A percentile compares a stretch with the other conserved stretches of the same genome.
Conservation (phyloP, 2,888 invertebrate genomes). For the Hyalella azteca region DNA sequence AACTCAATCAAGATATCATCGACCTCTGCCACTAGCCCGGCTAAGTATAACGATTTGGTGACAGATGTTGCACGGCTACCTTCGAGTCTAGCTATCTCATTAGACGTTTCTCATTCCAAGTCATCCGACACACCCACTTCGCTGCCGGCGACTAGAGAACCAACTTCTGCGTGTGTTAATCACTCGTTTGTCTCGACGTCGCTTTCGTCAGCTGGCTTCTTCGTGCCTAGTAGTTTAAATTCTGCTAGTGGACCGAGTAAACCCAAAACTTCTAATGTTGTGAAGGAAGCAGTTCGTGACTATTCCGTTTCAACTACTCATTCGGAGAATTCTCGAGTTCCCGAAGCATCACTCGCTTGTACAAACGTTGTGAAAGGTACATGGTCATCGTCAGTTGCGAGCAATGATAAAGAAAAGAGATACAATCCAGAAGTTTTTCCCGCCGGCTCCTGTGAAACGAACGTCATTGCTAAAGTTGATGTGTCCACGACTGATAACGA, state of each 20-base stretch:
- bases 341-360: no score
- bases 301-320: background rate
- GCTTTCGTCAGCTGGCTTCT: slow-evolving; percentile 17
- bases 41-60: background rate
- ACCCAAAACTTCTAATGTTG: background rate
- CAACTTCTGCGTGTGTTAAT: background rate
- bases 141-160: background rate
- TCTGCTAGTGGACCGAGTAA: background rate
- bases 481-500: no score
- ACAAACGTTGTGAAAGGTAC: no score
- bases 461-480: no score
- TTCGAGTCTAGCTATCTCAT: background rate
- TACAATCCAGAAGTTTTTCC: no score
- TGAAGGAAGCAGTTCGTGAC: background rate
- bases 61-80: background rate
- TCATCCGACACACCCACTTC: background rate
- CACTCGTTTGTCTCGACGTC: slow-evolving; percentile 10
- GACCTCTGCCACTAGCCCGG: background rate
- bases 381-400: no score
- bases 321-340: no score
- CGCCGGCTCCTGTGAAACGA: no score
- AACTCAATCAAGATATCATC: background rate
- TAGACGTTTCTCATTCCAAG: background rate
- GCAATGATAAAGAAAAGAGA: no score
- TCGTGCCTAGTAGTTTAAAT: slow-evolving; percentile 4